Evolutionary conservation across 2,888 invertebrate species (phyloP).

Genomic region (Eupeodes luniger): DNA sequence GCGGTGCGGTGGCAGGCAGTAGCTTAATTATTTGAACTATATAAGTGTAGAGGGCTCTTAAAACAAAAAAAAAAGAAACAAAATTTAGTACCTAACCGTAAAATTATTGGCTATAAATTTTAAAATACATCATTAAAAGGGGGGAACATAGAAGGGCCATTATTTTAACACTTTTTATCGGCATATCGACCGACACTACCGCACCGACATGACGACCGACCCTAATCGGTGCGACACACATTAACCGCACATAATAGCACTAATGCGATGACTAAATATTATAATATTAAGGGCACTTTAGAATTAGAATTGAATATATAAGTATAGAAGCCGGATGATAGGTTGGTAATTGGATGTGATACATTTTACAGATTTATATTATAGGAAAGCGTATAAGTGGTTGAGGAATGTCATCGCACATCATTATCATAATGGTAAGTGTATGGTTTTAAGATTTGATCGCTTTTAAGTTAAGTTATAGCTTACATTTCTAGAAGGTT

Average conservation of each 20-base stretch:
- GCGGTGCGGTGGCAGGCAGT: constrained; percentile 46
- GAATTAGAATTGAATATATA: constrained; percentile 24
- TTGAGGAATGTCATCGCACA: constrained; percentile 7
- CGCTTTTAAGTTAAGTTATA: no score
- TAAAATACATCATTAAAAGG: constrained; percentile 57
- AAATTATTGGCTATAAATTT: constrained; percentile 76
- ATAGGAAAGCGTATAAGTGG: background rate
- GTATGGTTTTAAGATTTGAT: no score
- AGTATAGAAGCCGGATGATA: background rate
- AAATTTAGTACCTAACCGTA: constrained; percentile 67
- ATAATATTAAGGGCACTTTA: constrained; percentile 58
- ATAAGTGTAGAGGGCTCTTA: constrained; percentile 66
- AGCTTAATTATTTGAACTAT: constrained; percentile 13
- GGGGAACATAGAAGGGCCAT: constrained; percentile 49
- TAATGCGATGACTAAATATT: constrained; percentile 72
- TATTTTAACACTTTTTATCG: constrained; percentile 76
- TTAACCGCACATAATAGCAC: constrained; percentile 53
- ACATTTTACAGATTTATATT: constrained; percentile 30
- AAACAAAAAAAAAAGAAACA: constrained; percentile 60
- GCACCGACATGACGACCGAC: constrained; percentile 30
- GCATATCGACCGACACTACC: constrained; percentile 41
- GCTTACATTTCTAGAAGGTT: no score
- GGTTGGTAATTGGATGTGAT: constrained; percentile 23
- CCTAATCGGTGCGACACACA: constrained; percentile 74
- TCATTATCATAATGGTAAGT: background rate